These are phyloP conservation scores for Cardiocondyla obscurior DNA, from an alignment of 1,140 invertebrate species.

Conservation along the genomic window DNA sequence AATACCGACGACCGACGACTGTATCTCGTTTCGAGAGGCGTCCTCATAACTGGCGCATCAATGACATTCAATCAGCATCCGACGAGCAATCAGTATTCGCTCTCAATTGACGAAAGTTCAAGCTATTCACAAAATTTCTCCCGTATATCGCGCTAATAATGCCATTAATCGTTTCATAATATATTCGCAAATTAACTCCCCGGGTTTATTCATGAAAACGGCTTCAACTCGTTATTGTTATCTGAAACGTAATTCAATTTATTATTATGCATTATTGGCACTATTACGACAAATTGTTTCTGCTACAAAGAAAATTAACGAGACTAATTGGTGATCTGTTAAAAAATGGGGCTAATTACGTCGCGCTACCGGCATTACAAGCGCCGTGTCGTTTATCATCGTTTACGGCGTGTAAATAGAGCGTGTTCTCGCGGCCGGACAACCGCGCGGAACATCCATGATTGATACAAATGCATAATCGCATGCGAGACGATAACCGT, in stretches of 20 bases:
- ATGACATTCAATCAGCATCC: background rate
- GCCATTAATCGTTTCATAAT: background rate
- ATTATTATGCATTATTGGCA: background rate
- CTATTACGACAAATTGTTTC: background rate
- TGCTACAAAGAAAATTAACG: slow-evolving; percentile 30
- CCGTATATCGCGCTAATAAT: background rate
- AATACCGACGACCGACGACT: slow-evolving; percentile 6
- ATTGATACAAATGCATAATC: slow-evolving; percentile 29
- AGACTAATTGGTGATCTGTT: slow-evolving; percentile 1
- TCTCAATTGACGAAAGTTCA: background rate
- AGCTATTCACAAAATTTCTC: background rate
- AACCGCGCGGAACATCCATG: slow-evolving; percentile 3
- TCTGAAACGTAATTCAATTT: background rate
- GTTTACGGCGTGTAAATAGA: slow-evolving; percentile 1
- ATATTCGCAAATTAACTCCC: background rate
- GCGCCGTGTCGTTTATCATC: slow-evolving; percentile 35
- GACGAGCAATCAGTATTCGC: slow-evolving; percentile 8
- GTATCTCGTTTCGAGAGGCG: slow-evolving; percentile 21
- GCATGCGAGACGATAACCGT: background rate
- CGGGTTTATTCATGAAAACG: background rate
- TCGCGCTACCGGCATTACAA: background rate
- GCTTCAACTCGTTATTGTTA: slow-evolving; percentile 6
- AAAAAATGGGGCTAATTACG: slow-evolving; percentile 34
- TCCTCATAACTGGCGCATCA: slow-evolving; percentile 2
- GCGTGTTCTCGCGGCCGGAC: background rate